A percentile compares a stretch with the other conserved stretches of the same genome.
These are phyloP conservation scores for Haliclystus octoradiatus DNA, from an alignment of 30 jellyfish, hydroid and myxozoan genomes.

Conservation along the genomic window DNA sequence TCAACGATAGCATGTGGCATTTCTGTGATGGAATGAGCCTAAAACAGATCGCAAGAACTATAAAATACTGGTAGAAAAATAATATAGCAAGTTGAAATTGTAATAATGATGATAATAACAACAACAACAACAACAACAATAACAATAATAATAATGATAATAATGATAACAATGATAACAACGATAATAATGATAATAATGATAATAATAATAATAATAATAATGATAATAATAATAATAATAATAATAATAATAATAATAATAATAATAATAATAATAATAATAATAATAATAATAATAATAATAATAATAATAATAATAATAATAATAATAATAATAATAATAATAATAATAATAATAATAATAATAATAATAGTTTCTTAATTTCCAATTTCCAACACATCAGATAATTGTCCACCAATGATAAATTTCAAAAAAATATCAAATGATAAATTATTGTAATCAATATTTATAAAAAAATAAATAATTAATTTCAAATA, in stretches of 20 bases:
- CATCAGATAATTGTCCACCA: too few relatives aligned
- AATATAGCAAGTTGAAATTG: too few relatives aligned
- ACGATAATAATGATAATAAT: too few relatives aligned
- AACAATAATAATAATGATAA: constrained; percentile 1
- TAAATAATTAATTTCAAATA: too few relatives aligned
- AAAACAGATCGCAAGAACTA: too few relatives aligned
- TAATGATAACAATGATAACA: constrained; percentile 1
- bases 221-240: neutral
- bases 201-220: constrained; percentile 1
- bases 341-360: neutral
- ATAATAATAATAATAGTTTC: constrained; percentile 1
- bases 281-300: neutral
- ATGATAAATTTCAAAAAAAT: too few relatives aligned
- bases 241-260: neutral
- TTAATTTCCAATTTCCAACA: too few relatives aligned
- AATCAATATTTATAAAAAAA: too few relatives aligned
- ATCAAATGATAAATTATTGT: too few relatives aligned
- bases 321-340: neutral
- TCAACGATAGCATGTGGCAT: constrained; percentile 93
- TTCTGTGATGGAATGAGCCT: constrained; percentile 95
- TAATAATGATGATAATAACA: neutral
- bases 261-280: neutral
- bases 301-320: neutral
- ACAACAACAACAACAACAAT: neutral
- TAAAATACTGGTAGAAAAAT: too few relatives aligned